Percentiles rank a stretch among this genome's conserved stretches.
phyloP scores from a whole-genome alignment of 1,140 invertebrate species.

The Maconellicoccus hirsutus region DNA sequence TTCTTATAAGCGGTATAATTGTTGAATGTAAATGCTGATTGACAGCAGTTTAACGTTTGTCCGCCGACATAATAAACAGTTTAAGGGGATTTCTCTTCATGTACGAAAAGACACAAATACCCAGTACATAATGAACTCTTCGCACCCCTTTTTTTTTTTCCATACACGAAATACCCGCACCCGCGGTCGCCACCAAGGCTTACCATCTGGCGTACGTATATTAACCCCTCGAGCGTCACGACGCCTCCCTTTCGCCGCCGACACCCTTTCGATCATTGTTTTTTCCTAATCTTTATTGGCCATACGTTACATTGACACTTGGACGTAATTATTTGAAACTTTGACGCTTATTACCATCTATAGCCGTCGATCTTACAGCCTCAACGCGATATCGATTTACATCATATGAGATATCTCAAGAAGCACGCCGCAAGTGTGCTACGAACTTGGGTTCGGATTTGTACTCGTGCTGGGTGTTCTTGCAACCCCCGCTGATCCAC shows the following conservation, averaged over 20 bases:
- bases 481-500: no score
- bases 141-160: conserved; percentile 9
- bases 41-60: conserved; percentile 22
- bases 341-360: no score
- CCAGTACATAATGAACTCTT: background rate
- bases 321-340: background rate
- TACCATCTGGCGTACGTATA: conserved; percentile 12
- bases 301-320: background rate
- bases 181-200: background rate
- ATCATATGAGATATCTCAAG: no score
- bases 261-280: background rate
- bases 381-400: no score
- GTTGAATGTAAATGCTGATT: conserved; percentile 20
- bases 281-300: background rate
- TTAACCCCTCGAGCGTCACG: conserved; percentile 14
- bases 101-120: conserved; percentile 16
- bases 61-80: conserved; percentile 20
- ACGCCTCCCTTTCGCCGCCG: background rate
- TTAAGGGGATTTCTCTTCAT: conserved; percentile 20
- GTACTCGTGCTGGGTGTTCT: no score
- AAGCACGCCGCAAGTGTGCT: no score
- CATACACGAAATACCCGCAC: conserved; percentile 3
- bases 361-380: no score
- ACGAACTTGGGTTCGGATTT: no score
- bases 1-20: conserved; percentile 19